These are phyloP conservation scores for Microtus oregoni DNA, from an alignment of 2,113 vertebrate genomes.

Conservation along the genomic window DNA sequence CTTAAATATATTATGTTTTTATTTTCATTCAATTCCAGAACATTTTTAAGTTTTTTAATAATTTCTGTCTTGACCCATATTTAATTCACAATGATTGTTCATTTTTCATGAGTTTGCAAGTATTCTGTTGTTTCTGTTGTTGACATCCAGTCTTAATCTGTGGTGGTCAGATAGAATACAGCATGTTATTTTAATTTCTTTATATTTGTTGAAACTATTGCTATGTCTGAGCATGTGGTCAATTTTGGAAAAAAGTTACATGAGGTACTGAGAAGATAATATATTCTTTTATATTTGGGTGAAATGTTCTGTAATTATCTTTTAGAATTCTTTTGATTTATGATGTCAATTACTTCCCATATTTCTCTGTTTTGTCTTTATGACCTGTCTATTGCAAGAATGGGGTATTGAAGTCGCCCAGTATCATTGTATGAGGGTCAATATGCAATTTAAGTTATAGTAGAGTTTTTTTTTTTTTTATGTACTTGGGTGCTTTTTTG, in stretches of 20 bases:
- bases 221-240: neutral
- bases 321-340: neutral
- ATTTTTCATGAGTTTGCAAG: neutral
- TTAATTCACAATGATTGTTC: neutral
- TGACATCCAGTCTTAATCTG: neutral
- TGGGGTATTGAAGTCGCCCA: neutral
- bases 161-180: neutral
- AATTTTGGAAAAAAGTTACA: neutral
- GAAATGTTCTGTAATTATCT: neutral
- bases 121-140: neutral
- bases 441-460: neutral
- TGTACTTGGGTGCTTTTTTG: no score
- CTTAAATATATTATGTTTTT: neutral
- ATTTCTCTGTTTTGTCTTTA: neutral
- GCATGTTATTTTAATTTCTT: neutral
- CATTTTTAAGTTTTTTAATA: neutral
- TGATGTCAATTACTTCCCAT: no score
- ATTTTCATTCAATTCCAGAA: neutral
- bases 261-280: neutral
- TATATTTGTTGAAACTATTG: neutral
- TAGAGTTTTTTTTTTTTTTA: neutral
- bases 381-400: neutral
- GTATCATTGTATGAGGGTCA: neutral
- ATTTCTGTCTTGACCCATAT: neutral
- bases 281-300: neutral